These are phyloP conservation scores for Argentina silus DNA, from an alignment of 2,797 vertebrate genomes.

Conservation along the genomic window DNA sequence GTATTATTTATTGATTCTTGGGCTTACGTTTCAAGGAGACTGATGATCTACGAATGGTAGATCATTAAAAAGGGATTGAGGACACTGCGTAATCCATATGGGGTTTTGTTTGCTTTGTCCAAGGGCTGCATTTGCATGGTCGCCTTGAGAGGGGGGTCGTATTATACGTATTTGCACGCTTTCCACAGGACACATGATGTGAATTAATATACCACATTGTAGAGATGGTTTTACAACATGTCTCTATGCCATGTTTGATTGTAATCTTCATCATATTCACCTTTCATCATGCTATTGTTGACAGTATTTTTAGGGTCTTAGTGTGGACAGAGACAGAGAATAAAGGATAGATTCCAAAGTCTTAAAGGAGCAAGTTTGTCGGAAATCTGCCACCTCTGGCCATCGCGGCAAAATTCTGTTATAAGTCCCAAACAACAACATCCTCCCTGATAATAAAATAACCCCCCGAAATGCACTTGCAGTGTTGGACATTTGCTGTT, in stretches of 20 bases:
- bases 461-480: no score
- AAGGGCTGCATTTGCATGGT: slow-evolving; percentile 49
- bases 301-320: no score
- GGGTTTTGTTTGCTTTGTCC: slow-evolving; percentile 28
- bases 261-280: not conserved
- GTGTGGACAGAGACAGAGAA: no score
- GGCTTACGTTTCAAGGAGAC: slow-evolving; percentile 34
- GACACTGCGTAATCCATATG: slow-evolving; percentile 32
- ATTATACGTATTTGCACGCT: slow-evolving; percentile 10
- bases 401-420: no score
- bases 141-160: slow-evolving; percentile 37
- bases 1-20: slow-evolving; percentile 33
- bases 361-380: no score
- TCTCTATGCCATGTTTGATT: not conserved
- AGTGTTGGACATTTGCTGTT: no score
- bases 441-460: no score
- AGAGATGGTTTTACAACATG: not conserved
- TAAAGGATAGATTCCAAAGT: no score
- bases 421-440: no score
- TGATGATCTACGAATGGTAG: slow-evolving; percentile 20
- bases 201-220: slow-evolving; percentile 8
- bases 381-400: no score
- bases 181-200: not conserved
- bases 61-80: slow-evolving; percentile 44
- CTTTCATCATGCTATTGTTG: no score